A percentile compares a stretch with the other conserved stretches of the same genome.
phyloP scores from a whole-genome alignment of 1,140 invertebrate species.

The Diachasma alloeum region DNA sequence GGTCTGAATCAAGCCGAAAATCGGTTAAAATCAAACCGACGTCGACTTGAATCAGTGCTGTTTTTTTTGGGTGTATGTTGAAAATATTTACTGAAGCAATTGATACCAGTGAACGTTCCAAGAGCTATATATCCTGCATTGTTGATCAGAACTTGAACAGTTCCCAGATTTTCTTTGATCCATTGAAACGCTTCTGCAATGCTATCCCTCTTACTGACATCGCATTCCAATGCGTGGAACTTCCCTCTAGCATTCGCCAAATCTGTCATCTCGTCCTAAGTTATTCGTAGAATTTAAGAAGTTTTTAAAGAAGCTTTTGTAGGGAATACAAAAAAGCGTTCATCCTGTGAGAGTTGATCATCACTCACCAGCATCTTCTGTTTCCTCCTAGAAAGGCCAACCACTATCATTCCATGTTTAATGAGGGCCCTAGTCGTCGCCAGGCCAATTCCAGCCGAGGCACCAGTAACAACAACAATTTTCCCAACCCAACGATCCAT shows the following conservation, averaged over 20 bases:
- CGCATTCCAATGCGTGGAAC: conserved; percentile 64
- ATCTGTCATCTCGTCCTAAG: background rate
- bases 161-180: conserved; percentile 67
- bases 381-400: conserved; percentile 62
- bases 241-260: conserved; percentile 38
- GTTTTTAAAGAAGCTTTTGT: background rate
- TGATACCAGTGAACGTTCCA: conserved; percentile 51
- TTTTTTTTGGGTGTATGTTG: no score
- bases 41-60: no score
- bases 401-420: conserved; percentile 69
- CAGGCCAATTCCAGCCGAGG: conserved; percentile 72
- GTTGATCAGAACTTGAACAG: conserved; percentile 73
- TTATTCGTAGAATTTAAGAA: background rate
- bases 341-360: no score
- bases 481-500: conserved; percentile 72
- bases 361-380: conserved; percentile 45
- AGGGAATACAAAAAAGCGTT: no score
- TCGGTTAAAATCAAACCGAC: no score
- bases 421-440: conserved; percentile 59
- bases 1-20: no score
- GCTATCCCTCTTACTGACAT: conserved; percentile 68
- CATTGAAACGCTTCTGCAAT: conserved; percentile 69
- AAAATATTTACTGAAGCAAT: no score
- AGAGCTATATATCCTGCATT: conserved; percentile 69
- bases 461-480: conserved; percentile 73